phyloP scores from a whole-genome alignment of 2,113 vertebrate species.

The Podilymbus podiceps region DNA sequence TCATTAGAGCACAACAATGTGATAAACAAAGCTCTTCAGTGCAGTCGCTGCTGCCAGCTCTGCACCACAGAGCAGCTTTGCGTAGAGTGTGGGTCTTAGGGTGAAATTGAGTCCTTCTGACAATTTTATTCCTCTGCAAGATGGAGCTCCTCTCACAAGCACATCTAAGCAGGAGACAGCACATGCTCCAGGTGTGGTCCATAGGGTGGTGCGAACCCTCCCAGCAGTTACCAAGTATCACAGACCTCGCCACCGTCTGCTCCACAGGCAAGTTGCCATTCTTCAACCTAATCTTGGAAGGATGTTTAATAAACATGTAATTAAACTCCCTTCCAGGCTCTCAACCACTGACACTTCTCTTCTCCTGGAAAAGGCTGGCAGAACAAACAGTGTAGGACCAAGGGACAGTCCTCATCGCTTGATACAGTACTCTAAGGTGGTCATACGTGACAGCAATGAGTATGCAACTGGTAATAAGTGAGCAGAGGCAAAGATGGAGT shows the following conservation, averaged over 20 bases:
- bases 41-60: not conserved
- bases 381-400: not conserved
- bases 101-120: not conserved
- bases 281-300: not conserved
- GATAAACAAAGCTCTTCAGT: constrained; percentile 36
- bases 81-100: not conserved
- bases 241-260: not conserved
- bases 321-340: not conserved
- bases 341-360: not conserved
- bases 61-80: not conserved
- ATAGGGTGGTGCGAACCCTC: not conserved
- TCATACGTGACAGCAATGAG: not conserved
- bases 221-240: not conserved
- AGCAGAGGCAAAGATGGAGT: not conserved
- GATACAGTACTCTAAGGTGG: not conserved
- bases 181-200: not conserved
- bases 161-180: not conserved
- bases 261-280: not conserved
- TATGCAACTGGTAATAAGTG: not conserved
- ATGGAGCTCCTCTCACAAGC: not conserved
- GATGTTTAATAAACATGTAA: not conserved
- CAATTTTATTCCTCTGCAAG: not conserved
- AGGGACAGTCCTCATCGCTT: not conserved
- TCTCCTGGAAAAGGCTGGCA: not conserved
- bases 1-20: constrained; percentile 1